Base-by-base conservation (phyloP, 2,888 invertebrate species). In the Ochropacha duplaris region DNA sequence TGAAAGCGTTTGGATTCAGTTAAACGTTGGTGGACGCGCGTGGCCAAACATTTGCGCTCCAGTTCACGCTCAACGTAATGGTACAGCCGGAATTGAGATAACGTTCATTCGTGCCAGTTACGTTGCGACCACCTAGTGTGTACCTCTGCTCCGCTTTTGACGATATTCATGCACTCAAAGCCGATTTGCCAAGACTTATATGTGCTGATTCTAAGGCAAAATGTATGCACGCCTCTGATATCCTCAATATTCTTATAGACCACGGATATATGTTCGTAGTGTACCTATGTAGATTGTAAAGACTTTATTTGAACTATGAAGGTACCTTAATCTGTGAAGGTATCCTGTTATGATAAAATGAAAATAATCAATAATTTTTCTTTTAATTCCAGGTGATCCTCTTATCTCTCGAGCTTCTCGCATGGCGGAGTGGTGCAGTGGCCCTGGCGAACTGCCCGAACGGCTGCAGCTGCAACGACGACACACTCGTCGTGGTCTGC, bases 391-490 rank as follows among this genome's bases (percentile, higher is more conserved):
- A 92, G 92, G 84, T 92, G 72, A 70, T 90, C 76, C 71, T 91
- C 68, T 72, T 90, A 72, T 81, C 86, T 54, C 71, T 93, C 55
- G 82, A 86, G 66, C 77, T 91, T 39, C 77, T 91, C 58, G 83
- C 86, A 57, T 88, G 84, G 80, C 81, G 83, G 50, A 83, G 87
- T 63, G 87, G 94, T 11, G 94, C 93, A 19, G 89, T 93, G 36
- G 95, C 94, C 34, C 89, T 95, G 65, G 96, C 96, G 57, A 95
- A 96, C 89, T 98, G 98, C 81, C 98, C 98, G n/a, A 94, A 90
- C 63, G 96, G 96, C 69, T 98, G 98, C 89, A 94, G 94, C 83
- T 98, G 98, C 92, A 96, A 98, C 89, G 98, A 98, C 81, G 97
- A 97, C 68, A 97, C 96, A 11, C 94, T 97, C 68, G 96, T 96